phyloP scores from a whole-genome alignment of 2,797 vertebrate species.

The Rhadinocentrus ornatus region DNA sequence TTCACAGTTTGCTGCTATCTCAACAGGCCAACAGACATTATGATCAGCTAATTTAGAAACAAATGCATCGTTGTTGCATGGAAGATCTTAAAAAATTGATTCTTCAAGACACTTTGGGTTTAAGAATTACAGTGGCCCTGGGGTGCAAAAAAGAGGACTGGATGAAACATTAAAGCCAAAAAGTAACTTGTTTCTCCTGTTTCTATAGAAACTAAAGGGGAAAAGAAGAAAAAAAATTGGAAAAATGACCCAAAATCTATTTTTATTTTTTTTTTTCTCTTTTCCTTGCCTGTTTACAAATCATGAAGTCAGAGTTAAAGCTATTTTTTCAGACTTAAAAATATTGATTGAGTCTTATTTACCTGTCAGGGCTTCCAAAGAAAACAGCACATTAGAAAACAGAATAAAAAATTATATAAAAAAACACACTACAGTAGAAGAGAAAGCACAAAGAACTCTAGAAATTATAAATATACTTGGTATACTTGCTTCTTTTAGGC shows the following conservation, averaged over 20 bases:
- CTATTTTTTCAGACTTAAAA: background rate
- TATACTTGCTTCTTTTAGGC: background rate
- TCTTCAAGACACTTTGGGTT: background rate
- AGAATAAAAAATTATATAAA: background rate
- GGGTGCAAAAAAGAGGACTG: background rate
- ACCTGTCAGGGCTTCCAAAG: background rate
- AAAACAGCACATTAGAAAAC: background rate
- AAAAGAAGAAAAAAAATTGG: background rate
- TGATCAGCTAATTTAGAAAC: slow-evolving; percentile 14
- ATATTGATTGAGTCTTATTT: background rate
- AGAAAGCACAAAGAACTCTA: background rate
- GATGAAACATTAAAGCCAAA: background rate
- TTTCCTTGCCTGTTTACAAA: background rate
- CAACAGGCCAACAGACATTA: slow-evolving; percentile 8
- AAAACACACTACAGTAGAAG: background rate
- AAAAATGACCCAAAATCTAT: background rate
- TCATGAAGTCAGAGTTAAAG: background rate
- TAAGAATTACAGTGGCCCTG: background rate
- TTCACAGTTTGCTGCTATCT: slow-evolving; percentile 14
- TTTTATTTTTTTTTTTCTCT: background rate
- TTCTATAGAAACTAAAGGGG: background rate
- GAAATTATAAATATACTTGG: background rate
- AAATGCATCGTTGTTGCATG: slow-evolving; percentile 5
- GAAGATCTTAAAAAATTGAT: background rate
- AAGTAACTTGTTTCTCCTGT: background rate